Evolutionary conservation across 53 echinoderm and acorn worm species (phyloP).

Genomic region (Apostichopus leukothele): DNA sequence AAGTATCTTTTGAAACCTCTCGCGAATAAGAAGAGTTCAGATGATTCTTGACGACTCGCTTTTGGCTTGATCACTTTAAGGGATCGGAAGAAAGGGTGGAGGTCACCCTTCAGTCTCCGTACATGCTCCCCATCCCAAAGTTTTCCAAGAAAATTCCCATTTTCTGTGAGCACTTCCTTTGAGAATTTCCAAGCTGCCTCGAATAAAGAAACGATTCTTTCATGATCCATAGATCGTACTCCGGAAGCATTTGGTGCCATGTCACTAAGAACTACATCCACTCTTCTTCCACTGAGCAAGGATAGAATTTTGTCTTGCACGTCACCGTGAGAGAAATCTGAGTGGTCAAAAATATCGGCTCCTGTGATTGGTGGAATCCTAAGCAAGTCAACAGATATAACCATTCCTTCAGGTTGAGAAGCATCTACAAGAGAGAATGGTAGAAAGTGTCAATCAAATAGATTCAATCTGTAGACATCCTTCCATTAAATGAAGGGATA

Average conservation of each 20-base stretch:
- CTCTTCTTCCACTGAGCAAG: slow-evolving; percentile 43
- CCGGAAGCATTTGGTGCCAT: slow-evolving; percentile 95
- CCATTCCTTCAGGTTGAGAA: slow-evolving; percentile 65
- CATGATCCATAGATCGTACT: slow-evolving; percentile 79
- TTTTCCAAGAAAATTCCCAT: slow-evolving; percentile 79
- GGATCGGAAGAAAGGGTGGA: slow-evolving; percentile 54
- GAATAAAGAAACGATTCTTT: slow-evolving; percentile 65
- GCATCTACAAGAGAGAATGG: slow-evolving; percentile 50
- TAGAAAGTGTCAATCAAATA: too few relatives aligned
- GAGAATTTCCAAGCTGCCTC: slow-evolving; percentile 60
- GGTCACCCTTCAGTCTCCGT: slow-evolving; percentile 56
- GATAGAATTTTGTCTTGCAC: slow-evolving; percentile 61
- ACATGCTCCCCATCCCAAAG: slow-evolving; percentile 79
- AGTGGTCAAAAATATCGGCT: slow-evolving; percentile 61
- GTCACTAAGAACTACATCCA: slow-evolving; percentile 73
- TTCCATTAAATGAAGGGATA: too few relatives aligned
- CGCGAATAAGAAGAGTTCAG: slow-evolving; percentile 76
- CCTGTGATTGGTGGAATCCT: slow-evolving; percentile 79
- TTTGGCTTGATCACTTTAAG: slow-evolving; percentile 75
- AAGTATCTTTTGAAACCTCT: slow-evolving; percentile 75
- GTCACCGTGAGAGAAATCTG: slow-evolving; percentile 64
- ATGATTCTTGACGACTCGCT: slow-evolving; percentile 83
- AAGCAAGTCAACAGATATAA: slow-evolving; percentile 79
- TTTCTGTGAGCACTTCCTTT: slow-evolving; percentile 52
- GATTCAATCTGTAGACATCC: too few relatives aligned